Percentiles rank a stretch among this genome's conserved stretches.
Conservation (phyloP, 1,140 invertebrate genomes). For the Ruditapes philippinarum region DNA sequence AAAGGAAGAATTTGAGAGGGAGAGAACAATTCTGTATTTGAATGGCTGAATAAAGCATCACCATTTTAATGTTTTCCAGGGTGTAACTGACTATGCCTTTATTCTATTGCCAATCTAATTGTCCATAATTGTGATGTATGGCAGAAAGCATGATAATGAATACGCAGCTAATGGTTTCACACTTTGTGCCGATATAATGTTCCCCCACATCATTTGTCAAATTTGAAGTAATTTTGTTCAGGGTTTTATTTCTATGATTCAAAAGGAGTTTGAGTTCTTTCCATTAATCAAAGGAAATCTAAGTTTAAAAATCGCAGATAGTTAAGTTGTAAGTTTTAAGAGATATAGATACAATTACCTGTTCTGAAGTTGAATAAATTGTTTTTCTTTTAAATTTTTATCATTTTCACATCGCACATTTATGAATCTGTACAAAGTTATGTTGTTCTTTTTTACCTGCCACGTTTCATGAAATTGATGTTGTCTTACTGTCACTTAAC, state of each 20-base stretch:
- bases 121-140: slow-evolving; percentile 38
- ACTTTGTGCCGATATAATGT: background rate
- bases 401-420: too few species aligned
- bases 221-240: slow-evolving; percentile 23
- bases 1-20: too few species aligned
- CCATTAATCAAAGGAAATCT: background rate
- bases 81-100: background rate
- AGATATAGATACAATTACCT: too few species aligned
- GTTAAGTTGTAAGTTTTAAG: too few species aligned
- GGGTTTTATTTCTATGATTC: background rate
- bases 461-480: too few species aligned
- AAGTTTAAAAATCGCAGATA: background rate
- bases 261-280: background rate
- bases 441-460: too few species aligned
- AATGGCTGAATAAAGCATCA: background rate
- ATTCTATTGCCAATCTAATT: slow-evolving; percentile 4
- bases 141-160: background rate
- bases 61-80: background rate
- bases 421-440: too few species aligned
- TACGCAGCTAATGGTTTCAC: slow-evolving; percentile 14
- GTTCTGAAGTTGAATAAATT: too few species aligned
- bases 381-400: too few species aligned
- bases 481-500: too few species aligned
- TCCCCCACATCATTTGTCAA: background rate
- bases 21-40: too few species aligned